Percentiles rank a stretch among this genome's conserved stretches.
Conservation (phyloP, 2,113 vertebrate genomes). For the Apus apus region DNA sequence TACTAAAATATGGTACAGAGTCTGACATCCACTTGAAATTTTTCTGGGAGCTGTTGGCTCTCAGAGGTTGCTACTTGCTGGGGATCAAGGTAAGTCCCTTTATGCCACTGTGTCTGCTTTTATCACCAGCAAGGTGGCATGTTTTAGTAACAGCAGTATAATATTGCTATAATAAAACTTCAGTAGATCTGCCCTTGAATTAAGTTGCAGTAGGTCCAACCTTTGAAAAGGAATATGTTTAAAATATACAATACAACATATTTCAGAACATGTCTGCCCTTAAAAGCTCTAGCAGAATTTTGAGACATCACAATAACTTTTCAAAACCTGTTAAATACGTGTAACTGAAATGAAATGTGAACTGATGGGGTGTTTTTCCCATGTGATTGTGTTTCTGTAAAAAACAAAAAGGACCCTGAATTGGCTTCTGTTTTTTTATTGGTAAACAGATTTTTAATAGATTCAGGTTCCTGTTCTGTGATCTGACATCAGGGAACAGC, state of each 20-base stretch:
- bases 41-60: not conserved
- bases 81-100: constrained; percentile 5
- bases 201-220: not conserved
- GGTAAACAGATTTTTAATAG: constrained; percentile 55
- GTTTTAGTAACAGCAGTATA: not conserved
- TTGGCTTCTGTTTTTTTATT: constrained; percentile 27
- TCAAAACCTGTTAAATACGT: not conserved
- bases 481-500: not conserved
- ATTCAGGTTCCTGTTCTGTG: constrained; percentile 14
- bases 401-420: constrained; percentile 9
- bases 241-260: not conserved
- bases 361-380: not conserved
- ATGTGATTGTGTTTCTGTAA: not conserved
- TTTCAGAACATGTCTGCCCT: not conserved
- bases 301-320: not conserved
- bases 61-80: not conserved
- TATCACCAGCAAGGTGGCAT: not conserved
- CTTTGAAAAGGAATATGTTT: not conserved
- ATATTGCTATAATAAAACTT: not conserved
- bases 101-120: not conserved
- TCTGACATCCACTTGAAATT: not conserved
- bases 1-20: not conserved
- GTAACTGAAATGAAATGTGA: not conserved
- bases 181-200: not conserved
- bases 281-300: not conserved